Percentiles rank a stretch among this genome's conserved stretches.
Evolutionary conservation across 2,113 vertebrate species (phyloP).

Genomic region (Calidris pugnax): DNA sequence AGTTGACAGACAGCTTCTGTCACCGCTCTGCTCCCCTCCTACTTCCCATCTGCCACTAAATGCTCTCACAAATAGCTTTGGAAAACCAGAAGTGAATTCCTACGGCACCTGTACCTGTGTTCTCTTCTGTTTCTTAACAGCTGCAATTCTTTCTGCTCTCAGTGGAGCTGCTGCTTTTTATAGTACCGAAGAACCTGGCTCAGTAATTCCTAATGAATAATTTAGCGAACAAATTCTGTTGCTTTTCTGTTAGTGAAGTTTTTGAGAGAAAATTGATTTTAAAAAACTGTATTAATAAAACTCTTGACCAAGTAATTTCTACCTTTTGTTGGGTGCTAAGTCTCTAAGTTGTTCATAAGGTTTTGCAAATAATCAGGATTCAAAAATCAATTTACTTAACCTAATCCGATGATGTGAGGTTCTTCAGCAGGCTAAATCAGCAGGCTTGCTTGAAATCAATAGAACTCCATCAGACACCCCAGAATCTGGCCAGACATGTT

Average conservation of each 20-base stretch:
- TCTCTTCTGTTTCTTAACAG: background rate
- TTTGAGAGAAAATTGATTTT: background rate
- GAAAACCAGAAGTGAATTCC: background rate
- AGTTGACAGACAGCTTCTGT: background rate
- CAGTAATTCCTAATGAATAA: background rate
- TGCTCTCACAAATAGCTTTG: background rate
- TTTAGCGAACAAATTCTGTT: background rate
- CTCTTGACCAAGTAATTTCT: background rate
- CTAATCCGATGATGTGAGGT: background rate
- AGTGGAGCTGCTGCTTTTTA: background rate
- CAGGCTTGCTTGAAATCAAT: background rate
- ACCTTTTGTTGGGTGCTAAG: background rate
- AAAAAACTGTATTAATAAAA: background rate
- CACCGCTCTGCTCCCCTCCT: background rate
- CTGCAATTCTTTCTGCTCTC: background rate
- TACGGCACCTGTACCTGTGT: background rate
- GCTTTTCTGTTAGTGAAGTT: background rate
- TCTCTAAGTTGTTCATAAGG: background rate
- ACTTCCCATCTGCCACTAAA: background rate
- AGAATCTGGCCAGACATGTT: background rate
- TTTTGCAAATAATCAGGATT: slow-evolving; percentile 22
- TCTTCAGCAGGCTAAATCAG: slow-evolving; percentile 4
- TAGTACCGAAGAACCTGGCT: background rate
- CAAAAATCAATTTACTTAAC: slow-evolving; percentile 21
- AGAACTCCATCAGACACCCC: background rate